Evolutionary conservation across 1,140 invertebrate genomes (phyloP), one percentile per base, ranked within the genome.

Genomic region (Aphelenchoides besseyi): DNA sequence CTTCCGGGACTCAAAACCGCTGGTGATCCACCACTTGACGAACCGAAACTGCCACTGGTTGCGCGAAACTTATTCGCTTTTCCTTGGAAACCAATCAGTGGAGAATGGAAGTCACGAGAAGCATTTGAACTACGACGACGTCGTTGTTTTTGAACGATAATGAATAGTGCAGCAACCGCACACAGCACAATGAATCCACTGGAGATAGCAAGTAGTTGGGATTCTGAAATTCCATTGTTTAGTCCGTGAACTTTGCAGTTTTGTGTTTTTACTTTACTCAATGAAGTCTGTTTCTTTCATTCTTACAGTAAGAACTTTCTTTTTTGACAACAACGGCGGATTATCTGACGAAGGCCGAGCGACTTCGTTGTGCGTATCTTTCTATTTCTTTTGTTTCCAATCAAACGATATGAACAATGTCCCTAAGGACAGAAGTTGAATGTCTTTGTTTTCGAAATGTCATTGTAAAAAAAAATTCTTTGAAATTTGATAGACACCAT

Each of bases 181-280:
- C 74, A 33, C 30, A 76, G 76, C 29, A 74, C 63, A 59, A 72
- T 57, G 30, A 76, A 76, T 23, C 75, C 75, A 29, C 64, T 59
- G 35, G 72, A 71, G 5, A 76, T 36, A 3, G 75, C 71, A 18
- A 79, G 48, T 36, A 76, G 37, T 68, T 76, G 75, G 23, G 77
- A 76, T 41, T 73, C 71, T 73, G 18, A 8, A 74, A 48, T 48
- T 48, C 12, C 12, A 48, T 12, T 48, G 41, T 48, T 23, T 23
- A 23, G 41, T 16, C 41, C 12, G 41, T 23, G 12, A 12, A 12
- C 41, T 48, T 48, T 23, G 12, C 23, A 16, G 12, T 48, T 48
- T 48, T 48, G n/a, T n/a, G n/a, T n/a, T n/a, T n/a, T n/a, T n/a
- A n/a, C n/a, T n/a, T n/a, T n/a, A n/a, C n/a, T n/a, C n/a, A n/a